Base-by-base conservation (phyloP, 2,113 vertebrate species). In the Cephalopholis sonnerati region DNA sequence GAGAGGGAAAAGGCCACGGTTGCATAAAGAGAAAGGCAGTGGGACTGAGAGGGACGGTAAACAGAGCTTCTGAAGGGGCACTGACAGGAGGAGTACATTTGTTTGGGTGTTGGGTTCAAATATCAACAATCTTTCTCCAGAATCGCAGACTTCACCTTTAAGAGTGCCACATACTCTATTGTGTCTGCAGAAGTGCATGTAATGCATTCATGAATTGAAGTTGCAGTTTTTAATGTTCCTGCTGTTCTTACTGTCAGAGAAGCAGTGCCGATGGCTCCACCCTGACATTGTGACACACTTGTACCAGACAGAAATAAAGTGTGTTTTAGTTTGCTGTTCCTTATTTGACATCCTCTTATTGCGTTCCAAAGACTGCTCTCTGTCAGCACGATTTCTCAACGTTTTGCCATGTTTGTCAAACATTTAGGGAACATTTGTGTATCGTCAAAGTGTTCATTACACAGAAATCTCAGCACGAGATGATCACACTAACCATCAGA, bases 331-430 rank as follows among this genome's bases (percentile, higher is more conserved):
- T 91, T 87, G 83, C 84, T 86, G 89, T 95, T 94, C 94, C 95
- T 82, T 90, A 90, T 93, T 95, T 87, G 68, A 95, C 92, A 95
- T 95, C 95, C 95, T 94, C 93, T 93, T 91, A 80, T 89, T 88
- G 77, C 29, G 50, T 63, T 81, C 69, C 80, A 75, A 73, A 86
- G 81, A 88, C 79, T 46, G 66, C 70, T 83, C 86, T 86, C 16
- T 48, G 87, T 90, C 88, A 92, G 88, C 88, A 91, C 0, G 1
- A 88, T 91, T 91, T 84, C 81, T 84, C 89, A 91, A 92, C 59
- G 69, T 86, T 89, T 71, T 61, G 44, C 70, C 16, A 1, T 57
- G 80, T 32, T 68, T 82, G 71, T 20, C 55, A 51, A 64, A 79
- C 5, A 78, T 80, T 82, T 63, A 64, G 27, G 58, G 58, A 78